Base-by-base conservation (phyloP, 2,888 invertebrate genomes). In the Lissocephala sabroskyi region DNA sequence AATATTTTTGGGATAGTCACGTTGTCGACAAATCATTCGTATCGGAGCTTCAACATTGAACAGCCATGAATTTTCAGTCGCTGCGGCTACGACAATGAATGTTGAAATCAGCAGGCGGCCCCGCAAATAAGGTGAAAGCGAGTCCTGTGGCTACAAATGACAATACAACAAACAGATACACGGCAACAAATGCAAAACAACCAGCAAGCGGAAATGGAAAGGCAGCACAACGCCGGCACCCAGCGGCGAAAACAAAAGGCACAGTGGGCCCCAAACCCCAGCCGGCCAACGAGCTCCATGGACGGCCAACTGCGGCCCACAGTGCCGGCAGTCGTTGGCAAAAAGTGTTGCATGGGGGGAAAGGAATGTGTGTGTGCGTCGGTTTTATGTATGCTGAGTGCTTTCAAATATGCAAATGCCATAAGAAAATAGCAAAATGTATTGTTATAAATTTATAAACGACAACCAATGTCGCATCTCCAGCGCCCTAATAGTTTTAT, bases 71-170 rank as follows among this genome's bases (percentile, higher is more conserved):
- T 52, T 55, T 40, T 43, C 14, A 50, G 28, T 47, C 52, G 42
- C 61, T n/a, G 63, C 54, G 56, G 57, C 52, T 56, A 62, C 26
- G 40, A n/a, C 18, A 65, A 65, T 52, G 65, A 56, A 49, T 52
- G 52, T 52, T 48, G 68, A 67, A 62, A 62, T 71, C 61, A 64
- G 55, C 59, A 57, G 28, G 43, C 62, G 44, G 7, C 2, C 23
- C 40, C 55, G 54, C 45, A 54, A 56, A 71, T 64, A 75, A 64
- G 57, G 56, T 59, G 52, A n/a, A n/a, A n/a, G n/a, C 35, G 59
- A 68, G 59, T 52, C 18, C 48, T 46, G 47, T 41, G 40, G 45
- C 64, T 49, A 68, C 56, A 61, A 63, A 68, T 76, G 70, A 57
- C 63, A 73, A 56, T 59, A 68, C 74, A 49, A 62, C 53, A 52